Conservation (phyloP, 2,113 vertebrate species). For the Peromyscus californicus region DNA sequence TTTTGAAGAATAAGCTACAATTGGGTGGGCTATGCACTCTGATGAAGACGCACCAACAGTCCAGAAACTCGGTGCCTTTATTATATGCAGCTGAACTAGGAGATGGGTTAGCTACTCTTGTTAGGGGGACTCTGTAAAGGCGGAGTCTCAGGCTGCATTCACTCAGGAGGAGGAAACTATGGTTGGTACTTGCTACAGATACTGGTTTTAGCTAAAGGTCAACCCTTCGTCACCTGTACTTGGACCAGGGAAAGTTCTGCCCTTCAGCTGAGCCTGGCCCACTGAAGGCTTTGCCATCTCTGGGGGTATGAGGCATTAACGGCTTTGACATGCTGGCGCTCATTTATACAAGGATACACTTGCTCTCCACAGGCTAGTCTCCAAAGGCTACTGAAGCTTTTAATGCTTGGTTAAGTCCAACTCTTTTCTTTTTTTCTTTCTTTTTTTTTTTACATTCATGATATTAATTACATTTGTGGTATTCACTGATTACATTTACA, state of each 20-base stretch:
- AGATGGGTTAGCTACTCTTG: not conserved
- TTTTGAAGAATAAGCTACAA: not conserved
- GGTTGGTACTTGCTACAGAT: not conserved
- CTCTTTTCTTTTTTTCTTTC: not conserved
- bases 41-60: not conserved
- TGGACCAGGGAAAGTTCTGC: not conserved
- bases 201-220: not conserved
- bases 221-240: not conserved
- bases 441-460: no score
- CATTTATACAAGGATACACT: not conserved
- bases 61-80: not conserved
- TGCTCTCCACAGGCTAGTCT: not conserved
- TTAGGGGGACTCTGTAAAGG: not conserved
- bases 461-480: no score
- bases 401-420: slow-evolving; percentile 3
- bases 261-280: no score
- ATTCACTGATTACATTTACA: no score
- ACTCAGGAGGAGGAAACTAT: not conserved
- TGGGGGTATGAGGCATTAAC: not conserved
- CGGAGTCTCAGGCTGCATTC: not conserved
- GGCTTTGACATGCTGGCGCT: not conserved
- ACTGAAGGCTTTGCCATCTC: not conserved
- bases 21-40: not conserved
- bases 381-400: not conserved
- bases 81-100: not conserved